Evolutionary conservation across 2,113 vertebrate species (phyloP).

Genomic region (Scolopax mira): DNA sequence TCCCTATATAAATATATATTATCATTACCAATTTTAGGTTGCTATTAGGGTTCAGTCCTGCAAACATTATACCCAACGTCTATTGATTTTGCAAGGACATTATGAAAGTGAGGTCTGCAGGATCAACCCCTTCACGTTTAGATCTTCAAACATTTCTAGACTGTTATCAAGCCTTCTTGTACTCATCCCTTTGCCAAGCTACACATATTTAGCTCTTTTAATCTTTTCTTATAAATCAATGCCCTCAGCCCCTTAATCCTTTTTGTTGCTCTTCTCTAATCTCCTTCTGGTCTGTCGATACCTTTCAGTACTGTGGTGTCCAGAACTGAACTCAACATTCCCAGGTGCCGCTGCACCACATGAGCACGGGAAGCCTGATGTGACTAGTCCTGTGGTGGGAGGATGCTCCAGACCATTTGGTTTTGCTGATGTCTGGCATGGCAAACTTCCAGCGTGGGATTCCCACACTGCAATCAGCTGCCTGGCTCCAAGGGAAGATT

Average conservation of each 20-base stretch:
- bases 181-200: slow-evolving; percentile 28
- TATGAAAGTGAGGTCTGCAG: background rate
- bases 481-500: background rate
- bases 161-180: background rate
- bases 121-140: background rate
- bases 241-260: slow-evolving; percentile 56
- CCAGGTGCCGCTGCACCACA: fast-evolving
- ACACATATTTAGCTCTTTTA: slow-evolving; percentile 52
- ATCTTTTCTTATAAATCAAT: slow-evolving; percentile 63
- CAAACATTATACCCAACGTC: background rate
- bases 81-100: background rate
- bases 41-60: background rate
- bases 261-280: slow-evolving; percentile 60
- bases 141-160: slow-evolving; percentile 6
- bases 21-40: background rate
- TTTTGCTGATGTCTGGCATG: background rate
- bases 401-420: background rate
- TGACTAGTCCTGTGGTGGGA: fast-evolving
- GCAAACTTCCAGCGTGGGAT: background rate
- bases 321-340: fast-evolving
- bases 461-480: background rate
- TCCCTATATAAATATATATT: background rate
- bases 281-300: background rate
- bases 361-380: fast-evolving
- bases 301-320: background rate